A percentile compares a stretch with the other conserved stretches of the same genome.
Evolutionary conservation across 2,797 vertebrate species (phyloP).

Genomic region (Myotis findleyi): DNA sequence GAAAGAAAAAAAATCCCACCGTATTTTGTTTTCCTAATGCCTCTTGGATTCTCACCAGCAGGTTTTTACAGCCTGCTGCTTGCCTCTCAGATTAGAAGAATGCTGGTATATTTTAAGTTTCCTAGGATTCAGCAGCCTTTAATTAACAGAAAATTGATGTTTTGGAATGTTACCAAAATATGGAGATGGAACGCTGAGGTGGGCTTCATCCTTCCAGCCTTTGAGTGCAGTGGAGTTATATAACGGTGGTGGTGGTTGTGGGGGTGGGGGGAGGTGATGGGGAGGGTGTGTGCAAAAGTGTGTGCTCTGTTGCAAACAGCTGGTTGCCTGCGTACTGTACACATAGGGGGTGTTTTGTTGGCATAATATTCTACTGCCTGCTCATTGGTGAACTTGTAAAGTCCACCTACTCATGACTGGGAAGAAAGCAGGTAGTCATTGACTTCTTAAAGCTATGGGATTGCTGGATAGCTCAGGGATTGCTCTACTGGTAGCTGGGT

Average conservation of each 20-base stretch:
- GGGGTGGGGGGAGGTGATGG: neutral
- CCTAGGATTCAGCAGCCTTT: slow-evolving; percentile 86
- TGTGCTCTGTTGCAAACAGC: slow-evolving; percentile 18
- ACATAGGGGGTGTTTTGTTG: slow-evolving; percentile 71
- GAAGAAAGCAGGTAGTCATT: neutral
- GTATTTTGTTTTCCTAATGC: slow-evolving; percentile 68
- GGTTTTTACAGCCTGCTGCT: slow-evolving; percentile 86
- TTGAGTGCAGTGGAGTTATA: slow-evolving; percentile 18
- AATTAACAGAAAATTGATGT: slow-evolving; percentile 86
- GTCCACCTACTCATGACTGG: slow-evolving; percentile 10
- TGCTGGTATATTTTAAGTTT: slow-evolving; percentile 86
- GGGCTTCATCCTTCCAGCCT: slow-evolving; percentile 69
- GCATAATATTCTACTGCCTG: slow-evolving; percentile 62
- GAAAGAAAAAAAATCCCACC: slow-evolving; percentile 61
- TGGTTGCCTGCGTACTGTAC: slow-evolving; percentile 68
- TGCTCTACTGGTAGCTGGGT: neutral
- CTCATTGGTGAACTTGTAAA: neutral
- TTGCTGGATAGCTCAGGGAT: neutral
- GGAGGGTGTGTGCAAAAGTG: neutral
- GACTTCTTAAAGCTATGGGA: neutral
- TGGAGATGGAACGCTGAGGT: slow-evolving; percentile 61
- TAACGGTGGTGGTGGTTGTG: neutral
- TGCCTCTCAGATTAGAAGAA: slow-evolving; percentile 86
- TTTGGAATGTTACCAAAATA: slow-evolving; percentile 83
- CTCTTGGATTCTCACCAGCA: slow-evolving; percentile 83